A percentile compares a stretch with the other conserved stretches of the same genome.
phyloP scores from a whole-genome alignment of 2,888 invertebrate genomes.

The Noctua comes region DNA sequence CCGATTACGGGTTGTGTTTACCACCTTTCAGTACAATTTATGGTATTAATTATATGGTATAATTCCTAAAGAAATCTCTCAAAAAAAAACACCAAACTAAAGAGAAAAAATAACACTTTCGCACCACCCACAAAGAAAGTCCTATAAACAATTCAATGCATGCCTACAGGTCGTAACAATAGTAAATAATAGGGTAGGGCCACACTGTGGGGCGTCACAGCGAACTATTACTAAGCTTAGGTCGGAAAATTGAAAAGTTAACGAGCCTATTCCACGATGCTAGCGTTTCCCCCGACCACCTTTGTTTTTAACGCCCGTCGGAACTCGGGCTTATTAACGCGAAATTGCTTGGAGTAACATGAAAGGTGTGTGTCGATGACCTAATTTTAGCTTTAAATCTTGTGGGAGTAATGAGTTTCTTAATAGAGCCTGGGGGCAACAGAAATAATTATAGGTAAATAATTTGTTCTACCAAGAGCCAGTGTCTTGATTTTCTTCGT shows the following conservation, averaged over 20 bases:
- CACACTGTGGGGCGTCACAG: slow-evolving; percentile 58
- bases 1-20: background rate
- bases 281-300: slow-evolving; percentile 80
- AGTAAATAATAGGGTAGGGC: slow-evolving; percentile 62
- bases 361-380: slow-evolving; percentile 77
- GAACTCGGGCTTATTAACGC: slow-evolving; percentile 81
- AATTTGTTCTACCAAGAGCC: background rate
- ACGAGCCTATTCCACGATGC: slow-evolving; percentile 85
- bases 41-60: no score
- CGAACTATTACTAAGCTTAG: slow-evolving; percentile 78
- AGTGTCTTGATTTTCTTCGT: background rate
- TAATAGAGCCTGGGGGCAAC: slow-evolving; percentile 26
- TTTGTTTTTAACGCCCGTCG: slow-evolving; percentile 78
- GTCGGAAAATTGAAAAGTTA: slow-evolving; percentile 89
- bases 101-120: slow-evolving; percentile 12
- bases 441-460: background rate
- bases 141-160: slow-evolving; percentile 45
- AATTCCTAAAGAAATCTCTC: background rate
- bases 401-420: slow-evolving; percentile 60
- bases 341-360: slow-evolving; percentile 82
- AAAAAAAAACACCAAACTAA: background rate
- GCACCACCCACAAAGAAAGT: background rate
- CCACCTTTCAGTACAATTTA: background rate
- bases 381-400: slow-evolving; percentile 72
- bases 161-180: slow-evolving; percentile 60